Percentiles rank a stretch among this genome's conserved stretches.
phyloP scores from a whole-genome alignment of 2,113 vertebrate species.

The Nibea coibor region DNA sequence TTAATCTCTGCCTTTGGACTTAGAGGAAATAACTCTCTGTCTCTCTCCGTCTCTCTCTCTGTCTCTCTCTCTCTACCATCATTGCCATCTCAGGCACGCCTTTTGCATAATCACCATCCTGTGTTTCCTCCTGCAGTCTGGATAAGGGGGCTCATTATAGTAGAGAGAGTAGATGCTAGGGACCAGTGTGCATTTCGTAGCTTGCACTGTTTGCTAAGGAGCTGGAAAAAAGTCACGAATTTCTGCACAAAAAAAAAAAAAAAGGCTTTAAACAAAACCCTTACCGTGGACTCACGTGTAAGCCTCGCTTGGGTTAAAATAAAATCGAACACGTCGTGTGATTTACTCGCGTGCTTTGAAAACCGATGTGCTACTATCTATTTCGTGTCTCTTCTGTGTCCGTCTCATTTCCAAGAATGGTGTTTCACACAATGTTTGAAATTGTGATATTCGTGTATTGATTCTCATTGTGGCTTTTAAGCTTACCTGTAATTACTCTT shows the following conservation, averaged over 20 bases:
- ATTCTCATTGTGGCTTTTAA: conserved; percentile 39
- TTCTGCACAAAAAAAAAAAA: not conserved
- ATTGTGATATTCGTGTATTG: conserved; percentile 36
- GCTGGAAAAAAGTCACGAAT: conserved; percentile 11
- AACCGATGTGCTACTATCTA: not conserved
- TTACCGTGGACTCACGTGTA: not conserved
- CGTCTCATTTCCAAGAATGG: conserved; percentile 21
- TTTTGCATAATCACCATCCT: conserved; percentile 75
- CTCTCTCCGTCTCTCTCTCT: conserved; percentile 16
- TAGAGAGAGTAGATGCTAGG: conserved; percentile 34
- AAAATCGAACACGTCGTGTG: not conserved
- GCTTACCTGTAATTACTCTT: conserved; percentile 10
- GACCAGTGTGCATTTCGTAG: conserved; percentile 46
- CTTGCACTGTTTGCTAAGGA: conserved; percentile 37
- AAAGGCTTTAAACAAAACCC: conserved; percentile 2
- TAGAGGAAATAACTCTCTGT: conserved; percentile 40
- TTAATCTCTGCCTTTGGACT: conserved; percentile 63
- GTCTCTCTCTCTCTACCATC: conserved; percentile 24
- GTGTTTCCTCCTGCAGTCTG: conserved; percentile 65
- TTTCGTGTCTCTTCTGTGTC: not conserved
- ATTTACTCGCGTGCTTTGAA: conserved; percentile 17
- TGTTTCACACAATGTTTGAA: conserved; percentile 32
- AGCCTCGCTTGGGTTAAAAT: not conserved
- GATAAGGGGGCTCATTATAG: conserved; percentile 76
- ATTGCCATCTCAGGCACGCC: conserved; percentile 75